Percentiles rank a stretch among this genome's conserved stretches.
These are phyloP conservation scores for Pseudeuparius sepicola DNA, from an alignment of 2,888 invertebrate genomes.

Conservation along the genomic window DNA sequence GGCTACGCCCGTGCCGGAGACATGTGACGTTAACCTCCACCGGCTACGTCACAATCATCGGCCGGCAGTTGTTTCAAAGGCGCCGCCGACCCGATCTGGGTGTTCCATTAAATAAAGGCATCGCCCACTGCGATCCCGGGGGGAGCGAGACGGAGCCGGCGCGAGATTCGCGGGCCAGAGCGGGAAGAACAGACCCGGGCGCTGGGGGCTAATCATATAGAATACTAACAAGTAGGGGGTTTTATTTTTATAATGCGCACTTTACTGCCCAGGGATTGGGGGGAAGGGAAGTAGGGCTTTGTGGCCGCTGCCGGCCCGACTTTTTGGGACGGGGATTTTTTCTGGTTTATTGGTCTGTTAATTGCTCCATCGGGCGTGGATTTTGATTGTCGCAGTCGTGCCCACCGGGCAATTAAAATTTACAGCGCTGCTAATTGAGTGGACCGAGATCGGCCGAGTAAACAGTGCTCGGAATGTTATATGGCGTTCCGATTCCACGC, in stretches of 20 bases:
- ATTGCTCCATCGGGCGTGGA: too few species aligned
- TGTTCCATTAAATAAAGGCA: conserved; percentile 38
- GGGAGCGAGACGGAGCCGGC: conserved; percentile 17
- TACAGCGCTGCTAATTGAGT: too few species aligned
- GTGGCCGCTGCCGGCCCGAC: too few species aligned
- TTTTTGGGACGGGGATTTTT: too few species aligned
- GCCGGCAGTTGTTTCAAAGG: conserved; percentile 36
- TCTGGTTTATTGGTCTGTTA: too few species aligned
- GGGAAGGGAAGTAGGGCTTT: conserved; percentile 22
- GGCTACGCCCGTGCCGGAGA: too few species aligned
- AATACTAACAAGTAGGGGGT: conserved; percentile 34
- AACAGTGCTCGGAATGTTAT: too few species aligned
- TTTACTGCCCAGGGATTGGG: conserved; percentile 19
- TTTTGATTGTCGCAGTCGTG: too few species aligned
- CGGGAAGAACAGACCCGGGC: conserved; percentile 13
- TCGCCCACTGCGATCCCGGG: conserved; percentile 32
- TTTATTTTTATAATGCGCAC: conserved; percentile 29
- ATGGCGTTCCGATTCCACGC: too few species aligned
- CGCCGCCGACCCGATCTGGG: conserved; percentile 39
- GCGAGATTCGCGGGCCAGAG: conserved; percentile 17
- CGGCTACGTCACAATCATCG: conserved; percentile 31
- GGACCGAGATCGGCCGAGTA: too few species aligned
- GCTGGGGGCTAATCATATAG: conserved; percentile 29
- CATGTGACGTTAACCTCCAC: too few species aligned
- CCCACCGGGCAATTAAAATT: too few species aligned